phyloP scores from a whole-genome alignment of 2,888 invertebrate species.

The Graphium colonna region DNA sequence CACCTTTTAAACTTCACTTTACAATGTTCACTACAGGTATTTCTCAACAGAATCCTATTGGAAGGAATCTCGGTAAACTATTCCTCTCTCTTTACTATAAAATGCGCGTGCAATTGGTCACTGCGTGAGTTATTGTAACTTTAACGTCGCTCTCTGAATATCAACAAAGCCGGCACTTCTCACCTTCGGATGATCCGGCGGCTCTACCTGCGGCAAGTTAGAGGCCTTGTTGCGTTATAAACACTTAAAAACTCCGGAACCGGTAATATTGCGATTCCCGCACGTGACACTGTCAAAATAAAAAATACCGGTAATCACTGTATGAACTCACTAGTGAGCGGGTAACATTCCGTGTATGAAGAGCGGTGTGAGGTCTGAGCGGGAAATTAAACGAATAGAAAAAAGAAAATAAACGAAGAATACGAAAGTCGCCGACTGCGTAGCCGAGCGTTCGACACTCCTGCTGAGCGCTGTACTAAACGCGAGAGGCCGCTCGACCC shows the following conservation, averaged over 20 bases:
- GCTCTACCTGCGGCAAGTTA: conserved; percentile 66
- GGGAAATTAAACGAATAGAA: conserved; percentile 78
- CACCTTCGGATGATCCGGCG: conserved; percentile 59
- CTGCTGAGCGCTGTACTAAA: conserved; percentile 79
- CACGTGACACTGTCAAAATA: conserved; percentile 77
- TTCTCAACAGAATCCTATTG: conserved; percentile 60
- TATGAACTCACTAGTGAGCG: conserved; percentile 51
- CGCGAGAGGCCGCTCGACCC: conserved; percentile 70
- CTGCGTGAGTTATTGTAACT: conserved; percentile 45
- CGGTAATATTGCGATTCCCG: conserved; percentile 69
- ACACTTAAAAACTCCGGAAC: conserved; percentile 76
- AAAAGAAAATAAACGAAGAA: conserved; percentile 78
- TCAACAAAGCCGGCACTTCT: conserved; percentile 50
- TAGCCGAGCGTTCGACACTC: conserved; percentile 78
- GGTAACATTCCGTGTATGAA: conserved; percentile 57
- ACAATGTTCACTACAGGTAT: conserved; percentile 52
- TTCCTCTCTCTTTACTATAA: conserved; percentile 29
- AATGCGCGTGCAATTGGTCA: conserved; percentile 39
- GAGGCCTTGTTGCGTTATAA: conserved; percentile 71
- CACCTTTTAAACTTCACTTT: conserved; percentile 54
- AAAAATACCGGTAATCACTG: conserved; percentile 50
- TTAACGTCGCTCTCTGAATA: conserved; percentile 33
- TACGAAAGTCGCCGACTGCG: conserved; percentile 72
- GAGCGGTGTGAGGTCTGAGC: conserved; percentile 53
- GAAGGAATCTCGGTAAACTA: conserved; percentile 51